Percentiles rank a stretch among this genome's conserved stretches.
Conservation (phyloP, 2,888 invertebrate genomes). For the Chironomus tentans region DNA sequence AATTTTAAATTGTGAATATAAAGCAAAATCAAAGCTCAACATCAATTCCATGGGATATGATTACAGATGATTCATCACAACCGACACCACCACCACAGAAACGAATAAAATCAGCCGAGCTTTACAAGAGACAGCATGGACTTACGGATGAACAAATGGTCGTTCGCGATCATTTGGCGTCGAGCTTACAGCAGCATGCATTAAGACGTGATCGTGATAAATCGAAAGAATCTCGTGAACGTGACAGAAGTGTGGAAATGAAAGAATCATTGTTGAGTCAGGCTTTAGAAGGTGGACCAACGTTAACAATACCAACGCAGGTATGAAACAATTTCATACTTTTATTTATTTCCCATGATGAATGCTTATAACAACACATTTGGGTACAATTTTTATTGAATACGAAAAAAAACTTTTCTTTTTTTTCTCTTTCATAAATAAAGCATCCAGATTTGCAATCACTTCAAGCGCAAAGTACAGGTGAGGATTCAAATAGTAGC, state of each 20-base stretch:
- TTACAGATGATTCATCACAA: slow-evolving; percentile 47
- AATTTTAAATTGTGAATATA: not conserved
- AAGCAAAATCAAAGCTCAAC: slow-evolving; percentile 45
- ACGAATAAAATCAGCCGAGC: slow-evolving; percentile 59
- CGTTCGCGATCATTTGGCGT: slow-evolving; percentile 39
- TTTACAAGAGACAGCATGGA: slow-evolving; percentile 54
- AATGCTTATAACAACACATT: no score
- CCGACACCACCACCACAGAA: slow-evolving; percentile 55
- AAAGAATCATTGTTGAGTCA: slow-evolving; percentile 66
- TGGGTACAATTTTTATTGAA: no score
- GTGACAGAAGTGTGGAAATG: slow-evolving; percentile 56
- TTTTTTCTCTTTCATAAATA: slow-evolving; percentile 28
- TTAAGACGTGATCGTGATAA: slow-evolving; percentile 38
- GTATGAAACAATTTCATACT: not conserved
- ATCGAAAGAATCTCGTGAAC: slow-evolving; percentile 39
- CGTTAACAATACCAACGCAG: slow-evolving; percentile 34
- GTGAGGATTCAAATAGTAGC: slow-evolving; percentile 76
- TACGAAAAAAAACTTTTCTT: no score
- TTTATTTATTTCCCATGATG: slow-evolving; percentile 34
- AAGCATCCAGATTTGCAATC: slow-evolving; percentile 50
- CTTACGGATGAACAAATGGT: slow-evolving; percentile 41
- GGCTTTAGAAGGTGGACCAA: slow-evolving; percentile 64
- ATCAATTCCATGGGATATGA: slow-evolving; percentile 54
- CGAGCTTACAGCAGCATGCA: slow-evolving; percentile 35
- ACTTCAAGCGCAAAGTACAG: slow-evolving; percentile 58